Evolutionary conservation across 1,140 invertebrate species (phyloP).

Genomic region (Aphelinus atriplicis): DNA sequence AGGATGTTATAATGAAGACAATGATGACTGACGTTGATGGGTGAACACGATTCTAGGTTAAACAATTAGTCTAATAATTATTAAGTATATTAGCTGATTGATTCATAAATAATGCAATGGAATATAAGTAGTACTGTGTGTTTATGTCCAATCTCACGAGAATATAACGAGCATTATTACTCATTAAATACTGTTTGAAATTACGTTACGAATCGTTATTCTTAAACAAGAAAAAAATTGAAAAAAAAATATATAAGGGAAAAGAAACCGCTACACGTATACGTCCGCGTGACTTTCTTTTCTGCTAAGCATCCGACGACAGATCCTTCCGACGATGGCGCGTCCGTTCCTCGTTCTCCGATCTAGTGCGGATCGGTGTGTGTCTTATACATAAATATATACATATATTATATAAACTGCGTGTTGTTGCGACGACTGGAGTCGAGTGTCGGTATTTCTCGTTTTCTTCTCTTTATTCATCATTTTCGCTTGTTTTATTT

Average conservation of each 20-base stretch:
- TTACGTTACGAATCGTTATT: constrained; percentile 62
- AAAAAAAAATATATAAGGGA: constrained; percentile 20
- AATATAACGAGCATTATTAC: constrained; percentile 66
- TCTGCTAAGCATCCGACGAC: constrained; percentile 38
- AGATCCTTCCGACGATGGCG: constrained; percentile 41
- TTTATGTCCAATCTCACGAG: constrained; percentile 66
- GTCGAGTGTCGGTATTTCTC: constrained; percentile 42
- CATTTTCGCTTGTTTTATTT: constrained; percentile 44
- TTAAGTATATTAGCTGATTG: constrained; percentile 67
- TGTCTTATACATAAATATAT: constrained; percentile 44
- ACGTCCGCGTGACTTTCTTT: constrained; percentile 41
- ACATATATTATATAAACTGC: constrained; percentile 41
- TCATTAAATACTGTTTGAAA: constrained; percentile 65
- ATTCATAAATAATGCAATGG: constrained; percentile 68
- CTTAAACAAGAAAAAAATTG: constrained; percentile 32
- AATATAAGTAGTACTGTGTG: constrained; percentile 67
- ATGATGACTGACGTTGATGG: constrained; percentile 63
- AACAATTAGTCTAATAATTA: constrained; percentile 67
- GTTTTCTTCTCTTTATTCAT: constrained; percentile 42
- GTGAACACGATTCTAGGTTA: constrained; percentile 67
- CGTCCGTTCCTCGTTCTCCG: constrained; percentile 45
- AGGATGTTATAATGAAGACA: constrained; percentile 54
- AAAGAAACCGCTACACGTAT: constrained; percentile 35
- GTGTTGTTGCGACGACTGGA: constrained; percentile 41
- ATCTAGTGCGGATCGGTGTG: constrained; percentile 42